Base-by-base conservation (phyloP, 1,140 invertebrate genomes). In the Euwallacea fornicatus region DNA sequence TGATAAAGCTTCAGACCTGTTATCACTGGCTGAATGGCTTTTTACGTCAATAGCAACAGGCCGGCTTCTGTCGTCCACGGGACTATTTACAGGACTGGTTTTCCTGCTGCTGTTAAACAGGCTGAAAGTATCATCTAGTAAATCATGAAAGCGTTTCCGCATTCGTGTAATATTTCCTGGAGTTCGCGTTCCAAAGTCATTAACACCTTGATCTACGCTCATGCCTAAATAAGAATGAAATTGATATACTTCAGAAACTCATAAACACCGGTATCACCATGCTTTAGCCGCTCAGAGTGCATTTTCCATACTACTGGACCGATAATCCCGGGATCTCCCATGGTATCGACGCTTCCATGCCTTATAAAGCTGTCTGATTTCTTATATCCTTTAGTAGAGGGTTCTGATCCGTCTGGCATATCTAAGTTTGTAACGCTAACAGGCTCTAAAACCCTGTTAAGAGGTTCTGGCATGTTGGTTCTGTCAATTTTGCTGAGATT, bases 271-370 rank as follows among this genome's bases (percentile, higher is more conserved):
- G 46, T 2, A 47, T 47, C 46, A 77, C 77, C 79, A 73, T 77
- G 77, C 61, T 78, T 75, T 74, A 83, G 76, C 76, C 81, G 78
- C 75, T 87, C 82, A 72, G 85, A 85, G 77, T 91, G 90, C 56
- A 91, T 78, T 79, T 92, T 88, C 91, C 91, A 94, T 3, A 93
- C 91, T 54, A 92, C 82, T 0, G 92, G 92, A 0, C 91, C 91
- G 33, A 93, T 85, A n/a, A 93, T 88, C n/a, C 92, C 92, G 0
- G 92, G 91, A 84, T 94, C 92, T 74, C 87, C 87, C 6, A 77
- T 75, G 6, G 81, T 78, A 44, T 87, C 88, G 4, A 86, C 81
- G 73, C 87, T 89, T 21, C 85, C 85, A 46, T 87, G 83, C 15
- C 87, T 74, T 0, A 84, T 83, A n/a, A 78, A 69, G 41, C 13